Evolutionary conservation across 2,888 invertebrate genomes (phyloP), one percentile per base, ranked within the genome.

Genomic region (Dorcus hopei): DNA sequence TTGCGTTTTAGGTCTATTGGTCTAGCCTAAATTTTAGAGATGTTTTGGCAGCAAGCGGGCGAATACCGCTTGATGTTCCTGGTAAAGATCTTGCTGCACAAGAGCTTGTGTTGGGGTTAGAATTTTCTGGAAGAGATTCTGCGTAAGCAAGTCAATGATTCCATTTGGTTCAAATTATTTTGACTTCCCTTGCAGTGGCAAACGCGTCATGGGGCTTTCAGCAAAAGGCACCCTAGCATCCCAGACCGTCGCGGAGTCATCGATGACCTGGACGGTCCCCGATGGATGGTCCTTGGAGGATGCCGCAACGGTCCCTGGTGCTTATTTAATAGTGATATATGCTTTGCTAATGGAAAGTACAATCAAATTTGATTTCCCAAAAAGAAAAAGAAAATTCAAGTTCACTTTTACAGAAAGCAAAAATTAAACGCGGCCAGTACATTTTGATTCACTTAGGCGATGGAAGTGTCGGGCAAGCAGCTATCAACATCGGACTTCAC

Each of bases 21-120:
- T 80, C 93, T 0, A 85, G 95, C 0, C 76, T 97, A 9, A 98
- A 97, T 80, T 97, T 97, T 86, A 87, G 93, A 70, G 97, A 97
- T 76, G 82, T 97, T 0, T 97, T 97, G 97, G 81, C 93, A 1
- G 93, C 96, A 0, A 93, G 93, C 0, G 97, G 95, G 1, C 93
- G 93, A 71, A 83, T 97, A 6, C 87, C 91, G 7, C 85, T 87
- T 0, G 96, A 97, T 74, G 85, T 91, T 1, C 86, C 92, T 1
- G 90, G 90, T 0, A 82, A 82, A 38, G 82, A 81, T 0, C 80
- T 88, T n/a, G 72, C 84, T 26, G 79, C 83, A 8, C 85, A 91
- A 65, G 87, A 86, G 63, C 85, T 84, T 66, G 83, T 87, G 0
- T 81, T 87, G 65, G 90, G 90, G 0, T 85, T 89, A 62, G 90